These are phyloP conservation scores for Lasiommata megera DNA, from an alignment of 2,888 invertebrate species.

Conservation along the genomic window DNA sequence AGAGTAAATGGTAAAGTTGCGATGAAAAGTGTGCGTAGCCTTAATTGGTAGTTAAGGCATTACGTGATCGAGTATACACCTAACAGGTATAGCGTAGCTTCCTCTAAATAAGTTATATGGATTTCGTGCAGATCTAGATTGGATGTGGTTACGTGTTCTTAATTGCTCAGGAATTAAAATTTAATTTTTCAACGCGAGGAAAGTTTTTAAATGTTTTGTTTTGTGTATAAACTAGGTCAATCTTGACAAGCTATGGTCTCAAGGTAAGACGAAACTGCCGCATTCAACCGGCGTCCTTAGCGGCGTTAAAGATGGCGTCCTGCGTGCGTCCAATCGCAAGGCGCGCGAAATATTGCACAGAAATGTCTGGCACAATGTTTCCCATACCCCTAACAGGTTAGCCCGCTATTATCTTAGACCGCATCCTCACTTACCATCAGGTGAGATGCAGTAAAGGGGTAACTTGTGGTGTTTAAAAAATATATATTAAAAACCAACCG, in stretches of 20 bases:
- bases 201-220: conserved; percentile 4
- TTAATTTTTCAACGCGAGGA: conserved; percentile 15
- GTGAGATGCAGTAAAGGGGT: too few species aligned
- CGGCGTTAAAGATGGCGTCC: too few species aligned
- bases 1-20: not conserved
- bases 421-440: too few species aligned
- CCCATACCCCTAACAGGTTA: too few species aligned
- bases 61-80: conserved; percentile 1
- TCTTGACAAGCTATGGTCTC: not conserved
- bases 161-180: conserved; percentile 15
- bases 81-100: not conserved
- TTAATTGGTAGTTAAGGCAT: conserved; percentile 8
- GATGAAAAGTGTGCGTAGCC: conserved; percentile 6
- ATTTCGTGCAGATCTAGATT: conserved; percentile 13
- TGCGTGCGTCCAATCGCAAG: too few species aligned
- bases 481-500: too few species aligned
- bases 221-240: not conserved
- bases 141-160: conserved; percentile 18
- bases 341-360: too few species aligned
- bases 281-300: too few species aligned
- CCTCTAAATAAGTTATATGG: conserved; percentile 12
- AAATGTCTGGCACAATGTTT: too few species aligned
- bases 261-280: too few species aligned
- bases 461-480: too few species aligned
- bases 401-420: too few species aligned